Evolutionary conservation across 2,113 vertebrate species (phyloP).

Genomic region (Hydrochoerus hydrochaeris): DNA sequence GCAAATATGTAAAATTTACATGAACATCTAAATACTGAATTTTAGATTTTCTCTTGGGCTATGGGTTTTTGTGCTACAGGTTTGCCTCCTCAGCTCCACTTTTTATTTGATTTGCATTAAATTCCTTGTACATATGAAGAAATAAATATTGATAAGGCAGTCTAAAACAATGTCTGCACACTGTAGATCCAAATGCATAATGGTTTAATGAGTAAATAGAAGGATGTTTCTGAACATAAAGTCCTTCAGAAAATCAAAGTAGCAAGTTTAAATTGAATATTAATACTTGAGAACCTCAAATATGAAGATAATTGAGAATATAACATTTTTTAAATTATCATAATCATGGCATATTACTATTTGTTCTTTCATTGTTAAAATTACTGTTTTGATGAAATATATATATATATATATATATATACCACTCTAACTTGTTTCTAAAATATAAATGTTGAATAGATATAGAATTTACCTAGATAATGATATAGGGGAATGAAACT

Average conservation of each 20-base stretch:
- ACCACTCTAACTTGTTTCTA: slow-evolving; percentile 27
- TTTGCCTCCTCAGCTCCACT: not conserved
- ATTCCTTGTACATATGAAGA: not conserved
- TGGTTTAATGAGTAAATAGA: not conserved
- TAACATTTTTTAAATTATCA: not conserved
- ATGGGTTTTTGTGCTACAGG: slow-evolving; percentile 1
- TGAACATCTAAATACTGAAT: slow-evolving; percentile 6
- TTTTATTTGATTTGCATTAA: slow-evolving; percentile 20
- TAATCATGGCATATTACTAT: not conserved
- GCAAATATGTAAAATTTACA: not conserved
- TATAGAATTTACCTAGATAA: slow-evolving; percentile 34
- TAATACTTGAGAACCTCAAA: not conserved
- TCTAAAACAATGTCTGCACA: not conserved
- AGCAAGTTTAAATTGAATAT: not conserved
- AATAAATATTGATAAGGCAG: not conserved
- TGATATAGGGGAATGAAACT: too few species aligned
- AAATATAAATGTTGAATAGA: not conserved
- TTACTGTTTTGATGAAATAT: not conserved
- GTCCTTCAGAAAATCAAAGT: slow-evolving; percentile 23
- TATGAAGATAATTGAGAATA: not conserved
- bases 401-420: not conserved
- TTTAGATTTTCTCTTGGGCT: not conserved
- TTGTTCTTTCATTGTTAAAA: slow-evolving; percentile 3
- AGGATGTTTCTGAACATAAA: not conserved
- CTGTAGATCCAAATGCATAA: not conserved